Percentiles rank a stretch among this genome's conserved stretches.
Evolutionary conservation across 53 echinoderm and acorn worm genomes (phyloP).

Genomic region (Astropecten irregularis): DNA sequence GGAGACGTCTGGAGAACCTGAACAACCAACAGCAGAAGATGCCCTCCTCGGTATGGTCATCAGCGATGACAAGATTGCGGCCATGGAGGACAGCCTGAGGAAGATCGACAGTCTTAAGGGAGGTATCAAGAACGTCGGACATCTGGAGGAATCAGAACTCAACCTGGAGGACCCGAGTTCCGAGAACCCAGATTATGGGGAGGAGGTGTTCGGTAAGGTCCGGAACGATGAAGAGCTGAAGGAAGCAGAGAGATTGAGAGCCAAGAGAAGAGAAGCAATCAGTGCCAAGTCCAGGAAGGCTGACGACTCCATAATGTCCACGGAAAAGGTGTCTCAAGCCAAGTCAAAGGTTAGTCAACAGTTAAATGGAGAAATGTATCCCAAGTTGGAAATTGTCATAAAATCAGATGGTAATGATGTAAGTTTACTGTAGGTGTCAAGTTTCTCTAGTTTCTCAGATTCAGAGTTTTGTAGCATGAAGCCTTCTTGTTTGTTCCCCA

Average conservation of each 20-base stretch:
- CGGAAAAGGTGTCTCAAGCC: slow-evolving; percentile 3
- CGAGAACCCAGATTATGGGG: background rate
- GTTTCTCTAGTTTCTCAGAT: no score
- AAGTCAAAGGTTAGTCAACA: slow-evolving; percentile 53
- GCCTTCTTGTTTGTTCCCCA: no score
- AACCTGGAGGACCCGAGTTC: background rate
- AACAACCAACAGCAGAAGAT: slow-evolving; percentile 12
- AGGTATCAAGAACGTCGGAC: slow-evolving; percentile 66
- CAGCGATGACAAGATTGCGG: slow-evolving; percentile 58
- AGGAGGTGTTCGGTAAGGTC: slow-evolving; percentile 26
- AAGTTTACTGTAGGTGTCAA: no score
- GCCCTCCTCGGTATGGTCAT: slow-evolving; percentile 31
- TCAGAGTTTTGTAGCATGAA: no score
- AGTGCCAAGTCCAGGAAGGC: slow-evolving; percentile 27
- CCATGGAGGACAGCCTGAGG: slow-evolving; percentile 60
- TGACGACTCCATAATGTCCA: slow-evolving; percentile 10
- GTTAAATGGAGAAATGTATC: no score
- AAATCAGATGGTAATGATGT: no score
- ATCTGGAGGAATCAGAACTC: slow-evolving; percentile 33
- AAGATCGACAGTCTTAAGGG: slow-evolving; percentile 47
- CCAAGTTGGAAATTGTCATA: no score
- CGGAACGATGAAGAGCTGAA: slow-evolving; percentile 46
- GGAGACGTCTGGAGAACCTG: background rate
- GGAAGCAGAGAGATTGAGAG: slow-evolving; percentile 48
- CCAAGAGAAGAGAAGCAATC: slow-evolving; percentile 48